Conservation (phyloP, 2,888 invertebrate genomes). For the Cosmopolites sordidus region DNA sequence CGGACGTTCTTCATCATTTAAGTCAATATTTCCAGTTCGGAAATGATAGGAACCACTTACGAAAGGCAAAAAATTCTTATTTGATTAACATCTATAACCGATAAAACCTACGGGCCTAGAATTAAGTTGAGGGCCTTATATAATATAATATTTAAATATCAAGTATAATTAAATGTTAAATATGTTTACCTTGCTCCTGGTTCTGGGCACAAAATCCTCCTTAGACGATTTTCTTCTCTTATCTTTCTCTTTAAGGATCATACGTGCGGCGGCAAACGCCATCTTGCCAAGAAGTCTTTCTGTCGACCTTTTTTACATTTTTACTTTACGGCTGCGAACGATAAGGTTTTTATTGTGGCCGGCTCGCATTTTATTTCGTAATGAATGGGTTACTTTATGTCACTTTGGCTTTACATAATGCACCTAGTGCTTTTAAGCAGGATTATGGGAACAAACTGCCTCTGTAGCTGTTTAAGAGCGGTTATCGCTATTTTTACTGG, state of each 20-base stretch:
- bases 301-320: neutral
- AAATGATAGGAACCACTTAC: too few species aligned
- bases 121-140: too few species aligned
- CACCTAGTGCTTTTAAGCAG: neutral
- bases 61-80: too few species aligned
- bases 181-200: conserved; percentile 71
- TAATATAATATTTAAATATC: too few species aligned
- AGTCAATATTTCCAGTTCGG: too few species aligned
- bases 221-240: conserved; percentile 76
- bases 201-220: conserved; percentile 72
- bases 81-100: too few species aligned
- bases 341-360: neutral
- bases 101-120: too few species aligned
- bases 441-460: too few species aligned
- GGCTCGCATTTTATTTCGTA: neutral
- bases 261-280: conserved; percentile 81
- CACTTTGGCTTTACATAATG: neutral
- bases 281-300: conserved; percentile 49
- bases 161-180: conserved; percentile 27
- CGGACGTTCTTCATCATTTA: too few species aligned
- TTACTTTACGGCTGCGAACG: neutral
- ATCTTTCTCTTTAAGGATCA: conserved; percentile 75
- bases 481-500: too few species aligned
- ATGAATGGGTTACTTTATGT: neutral
- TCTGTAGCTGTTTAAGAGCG: too few species aligned